Conservation (phyloP, 2,888 invertebrate species). For the Lithophane semibrunnea region DNA sequence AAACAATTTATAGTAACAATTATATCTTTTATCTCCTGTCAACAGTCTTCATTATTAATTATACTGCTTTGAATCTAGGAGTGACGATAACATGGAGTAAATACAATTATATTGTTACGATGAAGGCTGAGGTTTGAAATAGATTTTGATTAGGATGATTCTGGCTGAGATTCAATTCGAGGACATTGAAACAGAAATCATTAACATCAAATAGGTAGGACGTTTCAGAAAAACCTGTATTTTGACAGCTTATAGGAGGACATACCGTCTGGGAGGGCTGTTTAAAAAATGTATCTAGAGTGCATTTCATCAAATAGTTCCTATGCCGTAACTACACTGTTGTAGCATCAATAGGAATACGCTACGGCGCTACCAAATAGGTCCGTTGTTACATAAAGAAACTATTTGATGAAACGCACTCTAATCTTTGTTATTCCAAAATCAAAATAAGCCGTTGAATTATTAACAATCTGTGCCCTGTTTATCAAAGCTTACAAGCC, state of each 20-base stretch:
- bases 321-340: too few relatives aligned
- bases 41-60: slow-evolving; percentile 51
- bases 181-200: background rate
- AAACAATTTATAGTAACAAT: slow-evolving; percentile 49
- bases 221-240: background rate
- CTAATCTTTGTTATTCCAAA: background rate
- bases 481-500: too few relatives aligned
- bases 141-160: slow-evolving; percentile 28
- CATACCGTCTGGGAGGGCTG: accelerated
- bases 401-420: too few relatives aligned
- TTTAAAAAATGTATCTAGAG: background rate
- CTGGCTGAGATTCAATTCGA: slow-evolving; percentile 7
- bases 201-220: background rate
- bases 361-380: too few relatives aligned
- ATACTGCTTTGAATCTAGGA: slow-evolving; percentile 49
- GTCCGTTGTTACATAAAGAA: too few relatives aligned
- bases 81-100: slow-evolving; percentile 42
- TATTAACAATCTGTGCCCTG: background rate
- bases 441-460: background rate
- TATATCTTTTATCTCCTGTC: slow-evolving; percentile 62
- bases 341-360: too few relatives aligned
- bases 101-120: slow-evolving; percentile 29
- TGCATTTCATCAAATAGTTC: too few relatives aligned
- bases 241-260: background rate
- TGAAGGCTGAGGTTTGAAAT: slow-evolving; percentile 15